Conservation (phyloP, 92 coral and sea anemone species). For the Heliopora coerulea region DNA sequence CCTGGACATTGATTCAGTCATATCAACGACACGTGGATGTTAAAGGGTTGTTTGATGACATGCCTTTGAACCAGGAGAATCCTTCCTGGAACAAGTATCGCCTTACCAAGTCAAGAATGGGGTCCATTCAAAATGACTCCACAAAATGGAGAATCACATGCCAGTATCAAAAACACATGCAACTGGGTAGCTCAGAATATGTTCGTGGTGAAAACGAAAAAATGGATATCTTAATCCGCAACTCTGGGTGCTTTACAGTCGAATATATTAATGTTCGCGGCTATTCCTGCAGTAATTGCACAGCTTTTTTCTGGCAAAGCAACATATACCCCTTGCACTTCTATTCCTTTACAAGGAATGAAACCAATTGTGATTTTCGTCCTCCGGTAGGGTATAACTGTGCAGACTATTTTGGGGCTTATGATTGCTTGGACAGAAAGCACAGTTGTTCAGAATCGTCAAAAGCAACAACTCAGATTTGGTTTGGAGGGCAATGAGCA, state of each 20-base stretch:
- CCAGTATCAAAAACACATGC: neutral
- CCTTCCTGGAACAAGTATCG: constrained; percentile 10
- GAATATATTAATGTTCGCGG: neutral
- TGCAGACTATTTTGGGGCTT: neutral
- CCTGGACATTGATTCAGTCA: constrained; percentile 17
- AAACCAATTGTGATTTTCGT: neutral
- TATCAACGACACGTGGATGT: neutral
- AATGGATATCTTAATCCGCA: neutral
- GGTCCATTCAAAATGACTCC: constrained; percentile 6
- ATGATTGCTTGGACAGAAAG: neutral
- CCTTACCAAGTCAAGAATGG: constrained; percentile 8
- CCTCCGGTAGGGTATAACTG: neutral
- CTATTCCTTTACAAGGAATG: no score
- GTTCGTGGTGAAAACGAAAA: neutral
- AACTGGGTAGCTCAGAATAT: neutral
- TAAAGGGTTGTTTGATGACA: neutral
- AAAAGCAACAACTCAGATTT: neutral
- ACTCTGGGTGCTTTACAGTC: neutral
- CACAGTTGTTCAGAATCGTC: neutral
- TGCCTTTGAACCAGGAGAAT: neutral
- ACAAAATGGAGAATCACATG: constrained; percentile 8
- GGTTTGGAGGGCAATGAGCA: neutral
- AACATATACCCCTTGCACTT: neutral
- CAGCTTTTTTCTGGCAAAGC: neutral
- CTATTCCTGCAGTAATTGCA: constrained; percentile 9